Conservation (phyloP, 2,113 vertebrate species). For the Ophthalmolycus amberensis region DNA sequence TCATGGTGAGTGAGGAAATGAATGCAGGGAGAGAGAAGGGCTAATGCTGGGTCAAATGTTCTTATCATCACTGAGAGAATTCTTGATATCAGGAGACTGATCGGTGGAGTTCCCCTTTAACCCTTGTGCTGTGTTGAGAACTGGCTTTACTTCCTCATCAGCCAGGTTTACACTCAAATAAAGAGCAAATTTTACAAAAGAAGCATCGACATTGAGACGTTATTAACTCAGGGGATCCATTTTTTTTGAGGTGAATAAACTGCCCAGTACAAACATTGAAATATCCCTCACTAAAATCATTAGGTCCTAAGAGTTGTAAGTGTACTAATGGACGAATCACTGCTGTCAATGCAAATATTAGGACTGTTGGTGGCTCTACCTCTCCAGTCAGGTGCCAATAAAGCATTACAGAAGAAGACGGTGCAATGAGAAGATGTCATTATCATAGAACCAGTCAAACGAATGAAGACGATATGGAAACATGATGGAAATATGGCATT, state of each 20-base stretch:
- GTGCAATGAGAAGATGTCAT: not conserved
- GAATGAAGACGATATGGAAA: too few relatives aligned
- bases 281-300: too few relatives aligned
- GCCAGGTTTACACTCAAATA: not conserved
- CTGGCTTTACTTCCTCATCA: not conserved
- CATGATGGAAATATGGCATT: not conserved
- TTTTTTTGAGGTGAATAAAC: too few relatives aligned
- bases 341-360: not conserved
- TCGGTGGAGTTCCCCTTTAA: not conserved
- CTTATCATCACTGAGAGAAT: slow-evolving; percentile 39
- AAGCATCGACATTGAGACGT: too few relatives aligned
- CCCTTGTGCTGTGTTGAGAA: not conserved
- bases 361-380: not conserved
- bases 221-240: too few relatives aligned
- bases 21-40: not conserved
- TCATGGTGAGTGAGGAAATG: not conserved
- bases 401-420: too few relatives aligned
- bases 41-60: not conserved
- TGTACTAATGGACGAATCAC: too few relatives aligned
- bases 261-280: too few relatives aligned
- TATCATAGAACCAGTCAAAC: not conserved
- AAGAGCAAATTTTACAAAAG: not conserved
- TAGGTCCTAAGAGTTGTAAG: too few relatives aligned
- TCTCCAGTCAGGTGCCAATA: not conserved
- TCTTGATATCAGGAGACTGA: slow-evolving; percentile 30